Evolutionary conservation across 2,888 invertebrate species (phyloP), one percentile per base, ranked within the genome.

Genomic region (Drosophila paranaensis): DNA sequence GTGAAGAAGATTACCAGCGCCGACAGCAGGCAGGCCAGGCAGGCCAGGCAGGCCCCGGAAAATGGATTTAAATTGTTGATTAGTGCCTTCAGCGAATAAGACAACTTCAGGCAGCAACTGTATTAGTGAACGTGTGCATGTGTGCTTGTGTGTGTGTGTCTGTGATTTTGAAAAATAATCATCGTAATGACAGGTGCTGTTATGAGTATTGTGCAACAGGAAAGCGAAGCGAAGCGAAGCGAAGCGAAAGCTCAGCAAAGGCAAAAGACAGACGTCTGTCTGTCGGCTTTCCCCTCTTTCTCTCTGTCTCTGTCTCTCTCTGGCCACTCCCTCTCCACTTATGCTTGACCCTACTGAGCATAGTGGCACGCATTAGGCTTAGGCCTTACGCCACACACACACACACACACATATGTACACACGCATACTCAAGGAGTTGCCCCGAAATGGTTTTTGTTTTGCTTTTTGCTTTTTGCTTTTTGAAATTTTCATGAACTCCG

Each of bases 31-130:
- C 53, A 62, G 11, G 30, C 10, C 39, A 50, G 33, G 16, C 53
- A 62, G 11, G 30, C 10, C 54, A 69, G 63, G 60, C 65, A 60
- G 48, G 48, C 51, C 57, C 70, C 65, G 74, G 74, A 88, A 89
- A 88, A 90, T 91, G 88, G 81, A 80, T 91, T 91, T 87, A 82
- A 90, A 91, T 81, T 89, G 85, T 85, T 90, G 81, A 88, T 89
- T 87, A 90, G 85, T 83, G 89, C 79, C 79, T 65, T 68, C 69
- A 76, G 50, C 71, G 60, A 66, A 60, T 55, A 68, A 76, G 71
- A 62, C 71, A 61, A 57, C 81, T 55, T 50, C 55, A 74, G 63
- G 70, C 71, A 61, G 60, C 81, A 63, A 61, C 69, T 74, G 70
- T 56, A 56, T 46, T 45, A 57, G 43, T 46, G 1, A 4, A 14